These are phyloP conservation scores for Stegostoma tigrinum DNA, from an alignment of 2,113 vertebrate genomes.

Conservation along the genomic window DNA sequence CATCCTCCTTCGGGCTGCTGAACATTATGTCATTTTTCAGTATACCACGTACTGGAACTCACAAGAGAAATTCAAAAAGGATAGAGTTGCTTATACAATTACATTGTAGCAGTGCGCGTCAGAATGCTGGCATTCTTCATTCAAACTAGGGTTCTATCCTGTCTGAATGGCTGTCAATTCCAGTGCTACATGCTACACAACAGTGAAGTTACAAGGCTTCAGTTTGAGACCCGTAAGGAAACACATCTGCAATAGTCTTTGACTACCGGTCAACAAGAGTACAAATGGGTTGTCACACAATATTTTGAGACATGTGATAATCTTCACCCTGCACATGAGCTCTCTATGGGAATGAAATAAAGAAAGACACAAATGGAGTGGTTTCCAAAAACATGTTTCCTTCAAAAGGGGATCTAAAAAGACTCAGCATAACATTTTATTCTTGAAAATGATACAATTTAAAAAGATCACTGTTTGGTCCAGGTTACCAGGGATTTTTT, in stretches of 20 bases:
- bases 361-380: neutral
- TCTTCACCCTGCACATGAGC: neutral
- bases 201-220: neutral
- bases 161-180: neutral
- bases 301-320: neutral
- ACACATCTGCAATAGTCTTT: neutral
- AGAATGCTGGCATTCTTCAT: neutral
- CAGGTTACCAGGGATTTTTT: neutral
- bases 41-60: neutral
- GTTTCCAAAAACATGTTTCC: neutral
- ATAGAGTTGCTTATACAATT: neutral
- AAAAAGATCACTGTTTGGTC: neutral
- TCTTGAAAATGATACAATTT: neutral
- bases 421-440: neutral
- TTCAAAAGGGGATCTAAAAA: neutral
- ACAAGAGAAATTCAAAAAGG: neutral
- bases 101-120: no score
- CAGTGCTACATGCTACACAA: neutral
- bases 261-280: neutral
- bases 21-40: neutral
- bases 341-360: neutral
- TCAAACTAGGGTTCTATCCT: neutral
- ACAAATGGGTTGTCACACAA: neutral
- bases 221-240: neutral
- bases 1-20: neutral